Conservation (phyloP, 2,888 invertebrate genomes). For the Scaptomyza reducta region DNA sequence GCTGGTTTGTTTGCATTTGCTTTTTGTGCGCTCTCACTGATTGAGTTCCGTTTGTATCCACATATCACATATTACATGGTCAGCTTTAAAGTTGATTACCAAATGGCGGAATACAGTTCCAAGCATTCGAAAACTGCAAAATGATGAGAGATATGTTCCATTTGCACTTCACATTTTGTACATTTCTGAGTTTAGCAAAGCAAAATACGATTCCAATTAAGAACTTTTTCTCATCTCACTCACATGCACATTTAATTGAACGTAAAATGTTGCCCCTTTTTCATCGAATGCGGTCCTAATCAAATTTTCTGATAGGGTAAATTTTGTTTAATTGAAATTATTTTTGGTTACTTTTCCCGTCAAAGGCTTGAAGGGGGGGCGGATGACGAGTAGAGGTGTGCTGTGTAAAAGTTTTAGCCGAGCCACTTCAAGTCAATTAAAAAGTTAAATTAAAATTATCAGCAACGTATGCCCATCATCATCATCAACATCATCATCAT, state of each 20-base stretch:
- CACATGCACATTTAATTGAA: constrained; percentile 1
- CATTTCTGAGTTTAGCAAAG: constrained; percentile 3
- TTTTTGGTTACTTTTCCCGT: constrained; percentile 13
- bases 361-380: too few species aligned
- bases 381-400: neutral
- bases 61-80: constrained; percentile 4
- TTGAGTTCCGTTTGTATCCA: constrained; percentile 44
- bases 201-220: neutral
- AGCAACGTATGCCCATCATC: constrained; percentile 22
- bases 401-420: constrained; percentile 12
- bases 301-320: constrained; percentile 10
- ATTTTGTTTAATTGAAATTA: constrained; percentile 42
- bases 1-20: constrained; percentile 44
- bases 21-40: constrained; percentile 46
- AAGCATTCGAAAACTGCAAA: constrained; percentile 10
- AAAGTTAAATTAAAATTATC: constrained; percentile 70
- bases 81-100: constrained; percentile 43
- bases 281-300: constrained; percentile 10
- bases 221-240: neutral
- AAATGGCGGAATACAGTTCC: constrained; percentile 16
- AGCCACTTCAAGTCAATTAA: constrained; percentile 57
- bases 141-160: constrained; percentile 1
- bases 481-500: constrained; percentile 7
- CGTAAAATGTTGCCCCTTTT: constrained; percentile 11
- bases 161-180: constrained; percentile 20